Conservation (phyloP, 2,113 vertebrate species). For the Rhineura floridana region DNA sequence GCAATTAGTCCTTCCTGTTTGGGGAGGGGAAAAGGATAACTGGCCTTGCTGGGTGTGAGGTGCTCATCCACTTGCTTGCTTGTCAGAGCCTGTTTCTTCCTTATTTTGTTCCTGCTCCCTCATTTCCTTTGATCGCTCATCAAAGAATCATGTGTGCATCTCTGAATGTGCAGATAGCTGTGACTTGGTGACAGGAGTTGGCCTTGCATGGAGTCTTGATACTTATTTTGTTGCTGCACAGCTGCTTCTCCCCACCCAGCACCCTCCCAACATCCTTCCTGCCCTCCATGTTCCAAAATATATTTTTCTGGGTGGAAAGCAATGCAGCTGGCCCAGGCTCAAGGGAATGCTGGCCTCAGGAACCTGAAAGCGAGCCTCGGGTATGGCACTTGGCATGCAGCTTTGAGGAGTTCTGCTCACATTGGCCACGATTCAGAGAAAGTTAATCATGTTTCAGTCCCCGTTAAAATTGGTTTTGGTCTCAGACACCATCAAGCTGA, state of each 20-base stretch:
- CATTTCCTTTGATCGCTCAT: background rate
- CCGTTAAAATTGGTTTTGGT: background rate
- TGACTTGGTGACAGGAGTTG: background rate
- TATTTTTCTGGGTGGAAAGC: background rate
- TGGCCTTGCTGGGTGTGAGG: background rate
- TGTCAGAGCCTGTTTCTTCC: background rate
- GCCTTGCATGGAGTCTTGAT: background rate
- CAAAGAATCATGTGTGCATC: background rate
- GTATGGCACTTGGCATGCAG: background rate
- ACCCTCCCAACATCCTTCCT: no score
- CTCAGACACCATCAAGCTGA: no score
- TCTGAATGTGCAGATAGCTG: background rate
- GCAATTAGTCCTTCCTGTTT: background rate
- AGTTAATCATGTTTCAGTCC: background rate
- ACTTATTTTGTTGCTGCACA: background rate
- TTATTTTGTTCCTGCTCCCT: background rate
- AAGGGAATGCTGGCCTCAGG: background rate
- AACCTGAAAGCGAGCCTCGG: background rate
- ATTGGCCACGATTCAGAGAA: background rate
- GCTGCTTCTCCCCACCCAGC: background rate
- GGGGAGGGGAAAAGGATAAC: background rate
- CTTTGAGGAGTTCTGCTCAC: background rate
- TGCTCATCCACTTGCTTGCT: background rate
- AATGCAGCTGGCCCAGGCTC: background rate
- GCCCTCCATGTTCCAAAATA: background rate